Percentiles rank a stretch among this genome's conserved stretches.
Conservation (phyloP, 2,888 invertebrate genomes). For the Parnassius apollo region DNA sequence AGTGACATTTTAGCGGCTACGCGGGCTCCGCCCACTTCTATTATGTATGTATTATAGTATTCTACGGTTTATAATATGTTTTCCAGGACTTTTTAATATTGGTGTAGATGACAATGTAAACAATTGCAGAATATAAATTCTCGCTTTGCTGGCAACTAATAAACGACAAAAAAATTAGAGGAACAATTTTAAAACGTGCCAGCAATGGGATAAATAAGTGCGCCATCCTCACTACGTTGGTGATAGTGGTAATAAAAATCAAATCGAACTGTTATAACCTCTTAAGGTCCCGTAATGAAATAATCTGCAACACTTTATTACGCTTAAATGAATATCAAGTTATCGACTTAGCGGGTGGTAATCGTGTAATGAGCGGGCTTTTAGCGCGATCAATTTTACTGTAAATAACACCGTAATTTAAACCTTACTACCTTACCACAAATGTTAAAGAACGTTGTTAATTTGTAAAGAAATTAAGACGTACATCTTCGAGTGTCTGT, state of each 20-base stretch:
- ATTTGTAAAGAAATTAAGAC: slow-evolving; percentile 44
- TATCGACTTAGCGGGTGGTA: slow-evolving; percentile 72
- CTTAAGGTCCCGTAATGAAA: slow-evolving; percentile 50
- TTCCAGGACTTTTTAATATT: too few species aligned
- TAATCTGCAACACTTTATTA: slow-evolving; percentile 72
- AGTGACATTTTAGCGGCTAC: too few species aligned
- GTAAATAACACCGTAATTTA: slow-evolving; percentile 33
- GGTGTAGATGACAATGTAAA: background rate
- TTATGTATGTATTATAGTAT: too few species aligned
- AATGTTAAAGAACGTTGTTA: slow-evolving; percentile 27
- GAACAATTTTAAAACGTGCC: slow-evolving; percentile 25
- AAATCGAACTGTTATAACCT: slow-evolving; percentile 45
- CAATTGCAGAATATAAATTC: background rate
- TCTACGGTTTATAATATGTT: too few species aligned
- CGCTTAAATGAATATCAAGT: slow-evolving; percentile 56
- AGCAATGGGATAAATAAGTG: slow-evolving; percentile 32
- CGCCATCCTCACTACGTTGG: slow-evolving; percentile 32
- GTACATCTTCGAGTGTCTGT: slow-evolving; percentile 43
- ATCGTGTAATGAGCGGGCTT: slow-evolving; percentile 52
- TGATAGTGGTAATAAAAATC: slow-evolving; percentile 41
- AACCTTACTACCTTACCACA: slow-evolving; percentile 41
- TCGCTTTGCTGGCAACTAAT: background rate
- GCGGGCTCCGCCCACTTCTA: too few species aligned
- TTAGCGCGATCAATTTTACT: slow-evolving; percentile 40
- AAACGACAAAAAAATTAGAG: slow-evolving; percentile 8